Conservation (phyloP, 1,140 invertebrate species). For the Muscidifurax raptorellus region DNA sequence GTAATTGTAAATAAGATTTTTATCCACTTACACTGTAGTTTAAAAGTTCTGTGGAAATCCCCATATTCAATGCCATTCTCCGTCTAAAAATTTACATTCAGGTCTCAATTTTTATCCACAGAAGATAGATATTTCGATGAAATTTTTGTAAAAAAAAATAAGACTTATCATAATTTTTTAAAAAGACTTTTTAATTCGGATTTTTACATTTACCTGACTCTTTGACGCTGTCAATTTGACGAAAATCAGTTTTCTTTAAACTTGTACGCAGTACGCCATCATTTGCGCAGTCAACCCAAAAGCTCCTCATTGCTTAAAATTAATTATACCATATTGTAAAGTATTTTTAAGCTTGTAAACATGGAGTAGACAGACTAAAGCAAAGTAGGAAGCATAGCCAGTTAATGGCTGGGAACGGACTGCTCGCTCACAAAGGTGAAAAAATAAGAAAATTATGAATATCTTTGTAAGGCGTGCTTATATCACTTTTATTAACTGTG, state of each 20-base stretch:
- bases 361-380: too few relatives aligned
- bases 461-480: too few relatives aligned
- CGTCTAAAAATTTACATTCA: not conserved
- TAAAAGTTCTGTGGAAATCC: too few relatives aligned
- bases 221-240: not conserved
- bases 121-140: not conserved
- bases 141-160: slow-evolving; percentile 11
- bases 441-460: too few relatives aligned
- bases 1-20: too few relatives aligned
- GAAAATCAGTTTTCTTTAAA: slow-evolving; percentile 13
- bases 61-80: not conserved
- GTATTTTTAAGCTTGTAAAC: too few relatives aligned
- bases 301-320: slow-evolving; percentile 40
- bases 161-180: not conserved
- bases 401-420: too few relatives aligned
- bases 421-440: too few relatives aligned
- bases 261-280: slow-evolving; percentile 27
- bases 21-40: too few relatives aligned
- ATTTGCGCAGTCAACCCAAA: slow-evolving; percentile 14
- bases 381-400: too few relatives aligned
- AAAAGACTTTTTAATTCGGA: not conserved
- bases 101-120: not conserved
- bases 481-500: too few relatives aligned
- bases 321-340: too few relatives aligned
- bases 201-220: slow-evolving; percentile 11